Conservation (phyloP, 1,140 invertebrate genomes). For the Drosophila nigromelanica region DNA sequence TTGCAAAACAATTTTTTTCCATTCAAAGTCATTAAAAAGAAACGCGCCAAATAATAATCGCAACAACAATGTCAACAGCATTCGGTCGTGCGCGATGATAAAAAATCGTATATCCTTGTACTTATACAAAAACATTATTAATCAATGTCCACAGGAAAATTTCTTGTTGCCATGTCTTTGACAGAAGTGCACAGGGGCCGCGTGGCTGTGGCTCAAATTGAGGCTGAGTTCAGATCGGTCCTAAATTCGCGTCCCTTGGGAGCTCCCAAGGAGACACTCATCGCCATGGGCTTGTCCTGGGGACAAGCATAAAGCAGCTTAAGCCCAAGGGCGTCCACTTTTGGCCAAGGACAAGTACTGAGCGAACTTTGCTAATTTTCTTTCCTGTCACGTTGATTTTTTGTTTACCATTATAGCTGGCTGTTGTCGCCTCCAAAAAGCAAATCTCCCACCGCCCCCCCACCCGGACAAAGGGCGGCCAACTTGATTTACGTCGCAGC, state of each 20-base stretch:
- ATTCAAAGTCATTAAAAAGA: slow-evolving; percentile 66
- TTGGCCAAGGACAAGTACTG: slow-evolving; percentile 44
- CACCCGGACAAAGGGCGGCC: slow-evolving; percentile 14
- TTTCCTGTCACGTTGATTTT: slow-evolving; percentile 82
- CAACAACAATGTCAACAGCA: slow-evolving; percentile 53
- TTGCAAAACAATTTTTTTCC: slow-evolving; percentile 45
- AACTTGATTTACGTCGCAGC: slow-evolving; percentile 76
- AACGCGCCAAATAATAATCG: slow-evolving; percentile 56
- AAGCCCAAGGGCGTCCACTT: slow-evolving; percentile 53
- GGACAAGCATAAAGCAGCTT: slow-evolving; percentile 63
- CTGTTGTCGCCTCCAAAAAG: slow-evolving; percentile 63
- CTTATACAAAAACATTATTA: slow-evolving; percentile 77
- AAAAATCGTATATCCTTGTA: slow-evolving; percentile 53
- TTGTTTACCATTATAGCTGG: slow-evolving; percentile 80
- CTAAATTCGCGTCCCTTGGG: slow-evolving; percentile 73
- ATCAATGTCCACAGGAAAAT: slow-evolving; percentile 71
- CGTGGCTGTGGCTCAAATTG: slow-evolving; percentile 27
- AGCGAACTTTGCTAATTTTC: slow-evolving; percentile 81
- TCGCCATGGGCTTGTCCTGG: slow-evolving; percentile 8
- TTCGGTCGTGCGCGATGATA: slow-evolving; percentile 65
- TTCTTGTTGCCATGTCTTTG: slow-evolving; percentile 61
- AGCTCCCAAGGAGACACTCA: slow-evolving; percentile 25
- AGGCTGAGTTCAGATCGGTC: slow-evolving; percentile 30
- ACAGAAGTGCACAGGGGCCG: slow-evolving; percentile 49
- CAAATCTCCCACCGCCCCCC: background rate